Base-by-base conservation (phyloP, 2,797 vertebrate species). In the Mus caroli region DNA sequence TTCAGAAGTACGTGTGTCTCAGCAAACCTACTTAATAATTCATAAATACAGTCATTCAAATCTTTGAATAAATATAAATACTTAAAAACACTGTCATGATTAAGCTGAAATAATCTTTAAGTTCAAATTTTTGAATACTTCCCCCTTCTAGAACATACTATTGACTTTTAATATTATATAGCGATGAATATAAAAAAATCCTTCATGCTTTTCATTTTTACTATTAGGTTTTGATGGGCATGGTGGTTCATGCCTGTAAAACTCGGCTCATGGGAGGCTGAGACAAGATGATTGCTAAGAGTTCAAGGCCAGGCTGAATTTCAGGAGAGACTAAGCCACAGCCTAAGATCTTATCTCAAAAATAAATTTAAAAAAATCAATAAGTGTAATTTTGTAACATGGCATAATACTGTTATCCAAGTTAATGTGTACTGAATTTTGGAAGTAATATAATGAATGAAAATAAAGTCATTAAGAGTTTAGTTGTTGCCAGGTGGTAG, bases 151-250 rank as follows among this genome's bases (percentile, higher is more conserved):
- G 43, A 64, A 71, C 0, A 54, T 71, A 54, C 15, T 60, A 10
- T 94, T 92, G 86, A 12, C 60, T 92, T 88, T 94, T 84, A 73
- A 46, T 84, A 4, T 78, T 91, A 5, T 94, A 78, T 79, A 56
- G 89, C 82, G 15, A 54, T 8, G 22, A 17, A 31, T 28, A 26
- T 69, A 37, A 4, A 83, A 67, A 67, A 84, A 52, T 22, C 40
- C 54, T 83, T n/a, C n/a, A 8, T 34, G 6, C 58, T 46, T 84
- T 77, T 82, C 22, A 50, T 34, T 56, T 95, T 90, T 88, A 40
- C 28, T 14, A 17, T 26, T 60, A 40, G 20, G 19, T 62, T 78
- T 78, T n/a, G 24, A 14, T 43, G 26, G 24, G 15, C 52, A 40
- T 58, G 15, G 14, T 58, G 85, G 24, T 15, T 58, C 37, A 43